Evolutionary conservation across 2,113 vertebrate species (phyloP).

Genomic region (Girardinichthys multiradiatus): DNA sequence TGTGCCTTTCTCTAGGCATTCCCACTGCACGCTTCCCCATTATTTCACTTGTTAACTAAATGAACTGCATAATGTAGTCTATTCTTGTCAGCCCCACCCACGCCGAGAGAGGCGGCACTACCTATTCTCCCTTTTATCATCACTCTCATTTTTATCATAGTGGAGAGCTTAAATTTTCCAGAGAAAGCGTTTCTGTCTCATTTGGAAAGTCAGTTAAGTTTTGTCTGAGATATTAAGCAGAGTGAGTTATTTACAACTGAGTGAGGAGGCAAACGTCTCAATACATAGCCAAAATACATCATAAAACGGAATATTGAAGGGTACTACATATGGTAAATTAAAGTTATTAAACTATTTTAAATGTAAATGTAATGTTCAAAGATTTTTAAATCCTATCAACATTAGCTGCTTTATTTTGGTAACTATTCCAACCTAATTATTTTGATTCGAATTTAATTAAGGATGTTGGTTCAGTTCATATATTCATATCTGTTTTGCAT

Average conservation of each 20-base stretch:
- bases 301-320: too few species aligned
- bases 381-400: too few species aligned
- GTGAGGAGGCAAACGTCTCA: neutral
- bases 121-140: constrained; percentile 88
- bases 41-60: constrained; percentile 99
- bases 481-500: too few species aligned
- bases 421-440: too few species aligned
- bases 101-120: constrained; percentile 89
- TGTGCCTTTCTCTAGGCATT: constrained; percentile 98
- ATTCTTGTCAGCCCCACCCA: constrained; percentile 99
- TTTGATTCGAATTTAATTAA: too few species aligned
- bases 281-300: too few species aligned
- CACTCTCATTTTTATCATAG: constrained; percentile 82
- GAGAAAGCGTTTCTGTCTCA: constrained; percentile 59
- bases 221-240: constrained; percentile 20
- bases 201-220: constrained; percentile 48
- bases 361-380: too few species aligned
- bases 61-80: constrained; percentile 99
- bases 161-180: constrained; percentile 56
- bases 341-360: too few species aligned
- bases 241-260: neutral
- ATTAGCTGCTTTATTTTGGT: too few species aligned
- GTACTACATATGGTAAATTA: too few species aligned
- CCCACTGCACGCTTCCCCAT: constrained; percentile 98
- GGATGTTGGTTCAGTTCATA: too few species aligned